Percentiles rank a stretch among this genome's conserved stretches.
These are phyloP conservation scores for Aspidoscelis tigris DNA, from an alignment of 2,113 vertebrate species.

Conservation along the genomic window DNA sequence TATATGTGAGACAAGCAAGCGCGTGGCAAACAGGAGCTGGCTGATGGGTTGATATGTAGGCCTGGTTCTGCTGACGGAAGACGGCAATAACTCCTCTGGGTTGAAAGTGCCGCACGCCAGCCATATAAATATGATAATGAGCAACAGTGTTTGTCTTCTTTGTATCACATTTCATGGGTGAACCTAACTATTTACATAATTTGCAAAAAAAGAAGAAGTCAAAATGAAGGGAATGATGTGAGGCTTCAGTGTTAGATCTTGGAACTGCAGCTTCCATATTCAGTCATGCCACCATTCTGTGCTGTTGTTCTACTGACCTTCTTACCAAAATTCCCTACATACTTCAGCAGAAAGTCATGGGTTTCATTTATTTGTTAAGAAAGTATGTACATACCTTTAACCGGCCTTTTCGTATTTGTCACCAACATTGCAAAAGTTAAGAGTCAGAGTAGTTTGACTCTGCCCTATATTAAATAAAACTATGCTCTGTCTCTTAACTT, in stretches of 20 bases:
- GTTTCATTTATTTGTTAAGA: neutral
- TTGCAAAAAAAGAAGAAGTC: slow-evolving; percentile 32
- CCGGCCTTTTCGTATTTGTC: neutral
- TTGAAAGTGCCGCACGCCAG: slow-evolving; percentile 52
- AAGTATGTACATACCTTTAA: neutral
- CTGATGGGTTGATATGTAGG: slow-evolving; percentile 60
- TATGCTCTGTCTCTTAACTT: too few relatives aligned
- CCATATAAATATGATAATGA: slow-evolving; percentile 56
- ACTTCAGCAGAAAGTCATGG: neutral
- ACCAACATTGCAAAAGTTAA: neutral
- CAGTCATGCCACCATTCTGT: slow-evolving; percentile 1
- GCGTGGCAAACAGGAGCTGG: slow-evolving; percentile 52
- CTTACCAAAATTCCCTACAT: too few relatives aligned
- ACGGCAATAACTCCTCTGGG: slow-evolving; percentile 64
- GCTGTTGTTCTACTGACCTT: neutral
- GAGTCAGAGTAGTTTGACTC: too few relatives aligned
- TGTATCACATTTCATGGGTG: slow-evolving; percentile 41
- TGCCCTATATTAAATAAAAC: too few relatives aligned
- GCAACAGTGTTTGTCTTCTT: slow-evolving; percentile 44
- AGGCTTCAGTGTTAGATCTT: slow-evolving; percentile 36
- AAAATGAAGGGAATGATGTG: slow-evolving; percentile 16
- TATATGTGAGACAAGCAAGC: slow-evolving; percentile 63
- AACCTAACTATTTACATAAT: slow-evolving; percentile 48
- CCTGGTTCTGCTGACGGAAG: slow-evolving; percentile 60
- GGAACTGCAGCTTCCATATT: slow-evolving; percentile 29